A percentile compares a stretch with the other conserved stretches of the same genome.
Evolutionary conservation across 2,797 vertebrate species (phyloP).

Genomic region (Sebastes oblongus): DNA sequence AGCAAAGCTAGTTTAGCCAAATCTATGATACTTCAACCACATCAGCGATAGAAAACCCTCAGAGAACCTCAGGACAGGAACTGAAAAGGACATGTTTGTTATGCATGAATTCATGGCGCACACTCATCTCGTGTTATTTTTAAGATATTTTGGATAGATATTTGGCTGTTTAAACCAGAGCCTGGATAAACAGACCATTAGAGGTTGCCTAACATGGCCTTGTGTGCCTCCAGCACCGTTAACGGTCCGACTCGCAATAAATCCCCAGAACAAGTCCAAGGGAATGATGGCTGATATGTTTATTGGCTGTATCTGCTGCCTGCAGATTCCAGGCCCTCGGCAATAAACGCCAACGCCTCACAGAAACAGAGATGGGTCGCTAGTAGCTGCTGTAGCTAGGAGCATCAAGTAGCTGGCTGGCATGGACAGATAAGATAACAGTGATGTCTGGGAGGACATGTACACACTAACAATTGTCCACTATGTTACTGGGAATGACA

Average conservation of each 20-base stretch:
- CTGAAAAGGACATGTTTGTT: conserved; percentile 36
- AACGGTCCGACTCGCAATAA: conserved; percentile 67
- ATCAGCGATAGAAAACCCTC: neutral
- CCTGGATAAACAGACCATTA: conserved; percentile 75
- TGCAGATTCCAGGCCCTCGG: conserved; percentile 72
- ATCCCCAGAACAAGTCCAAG: conserved; percentile 63
- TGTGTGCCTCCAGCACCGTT: conserved; percentile 57
- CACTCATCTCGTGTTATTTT: conserved; percentile 52
- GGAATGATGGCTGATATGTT: conserved; percentile 78
- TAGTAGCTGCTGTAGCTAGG: conserved; percentile 28
- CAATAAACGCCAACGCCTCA: conserved; percentile 68
- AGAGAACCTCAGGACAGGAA: neutral
- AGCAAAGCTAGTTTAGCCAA: neutral
- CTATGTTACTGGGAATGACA: conserved; percentile 25
- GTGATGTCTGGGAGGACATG: conserved; percentile 34
- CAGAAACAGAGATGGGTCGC: conserved; percentile 50
- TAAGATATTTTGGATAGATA: conserved; percentile 52
- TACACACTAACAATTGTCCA: conserved; percentile 22
- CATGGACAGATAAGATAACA: conserved; percentile 71
- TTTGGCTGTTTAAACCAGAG: conserved; percentile 62
- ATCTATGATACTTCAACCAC: neutral
- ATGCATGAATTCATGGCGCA: conserved; percentile 48
- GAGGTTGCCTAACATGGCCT: conserved; percentile 56
- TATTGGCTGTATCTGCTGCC: conserved; percentile 80
- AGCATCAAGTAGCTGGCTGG: conserved; percentile 60